Percentiles rank a stretch among this genome's conserved stretches.
Conservation (phyloP, 2,888 invertebrate genomes). For the Temnothorax unifasciatus region DNA sequence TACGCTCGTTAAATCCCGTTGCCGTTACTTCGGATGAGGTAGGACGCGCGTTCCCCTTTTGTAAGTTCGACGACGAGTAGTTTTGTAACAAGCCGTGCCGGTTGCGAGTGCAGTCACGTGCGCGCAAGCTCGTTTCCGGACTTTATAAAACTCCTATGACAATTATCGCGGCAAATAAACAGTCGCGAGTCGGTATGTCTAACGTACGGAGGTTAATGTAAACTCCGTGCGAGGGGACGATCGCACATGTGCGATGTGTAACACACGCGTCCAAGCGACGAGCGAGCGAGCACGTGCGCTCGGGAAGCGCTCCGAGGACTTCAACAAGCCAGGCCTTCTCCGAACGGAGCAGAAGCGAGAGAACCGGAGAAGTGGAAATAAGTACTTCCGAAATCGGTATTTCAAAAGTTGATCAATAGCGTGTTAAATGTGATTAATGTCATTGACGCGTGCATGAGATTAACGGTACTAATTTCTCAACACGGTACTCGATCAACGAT, state of each 20-base stretch:
- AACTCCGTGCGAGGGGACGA: constrained; percentile 26
- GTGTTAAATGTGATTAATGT: background rate
- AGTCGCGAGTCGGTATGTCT: constrained; percentile 50
- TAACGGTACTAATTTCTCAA: background rate
- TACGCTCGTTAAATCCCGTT: constrained; percentile 49
- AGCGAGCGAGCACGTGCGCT: constrained; percentile 31
- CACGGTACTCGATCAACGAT: background rate
- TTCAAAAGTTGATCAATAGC: background rate
- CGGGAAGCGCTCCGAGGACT: background rate
- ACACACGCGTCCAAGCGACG: constrained; percentile 3
- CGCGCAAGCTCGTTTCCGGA: constrained; percentile 72
- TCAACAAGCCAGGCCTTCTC: background rate
- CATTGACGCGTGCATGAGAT: background rate
- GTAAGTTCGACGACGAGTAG: constrained; percentile 37
- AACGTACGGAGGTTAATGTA: constrained; percentile 26
- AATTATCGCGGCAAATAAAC: constrained; percentile 68
- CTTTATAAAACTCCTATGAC: constrained; percentile 68
- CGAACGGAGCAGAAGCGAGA: background rate
- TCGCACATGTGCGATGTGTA: constrained; percentile 24
- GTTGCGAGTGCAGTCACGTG: constrained; percentile 52
- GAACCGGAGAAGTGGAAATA: background rate
- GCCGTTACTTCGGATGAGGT: background rate
- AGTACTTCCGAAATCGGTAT: background rate
- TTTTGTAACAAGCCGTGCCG: constrained; percentile 41
- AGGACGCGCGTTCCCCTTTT: constrained; percentile 20